Evolutionary conservation across 1,140 invertebrate genomes (phyloP), one percentile per base, ranked within the genome.

Genomic region (Achroia grisella): DNA sequence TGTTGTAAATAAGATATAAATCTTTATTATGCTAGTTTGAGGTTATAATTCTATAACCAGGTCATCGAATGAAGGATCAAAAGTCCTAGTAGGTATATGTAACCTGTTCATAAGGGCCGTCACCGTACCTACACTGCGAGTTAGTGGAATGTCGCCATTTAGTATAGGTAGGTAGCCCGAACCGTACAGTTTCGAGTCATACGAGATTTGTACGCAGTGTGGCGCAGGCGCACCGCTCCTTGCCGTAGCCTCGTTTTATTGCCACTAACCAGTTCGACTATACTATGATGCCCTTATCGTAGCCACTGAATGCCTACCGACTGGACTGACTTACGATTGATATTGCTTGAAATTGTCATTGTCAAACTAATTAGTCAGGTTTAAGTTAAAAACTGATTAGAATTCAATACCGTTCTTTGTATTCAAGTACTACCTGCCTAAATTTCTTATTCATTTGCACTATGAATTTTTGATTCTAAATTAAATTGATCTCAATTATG

Each of bases 141-240:
- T 68, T 63, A 52, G 48, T 56, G 77, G 80, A 81, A 81, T 84
- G 80, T 81, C 80, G 77, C 74, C 74, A 64, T 61, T 62, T 60
- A 52, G 63, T 62, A 60, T 68, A 69, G 63, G 62, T 71, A 70
- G 63, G 77, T 80, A 23, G 17, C 17, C 17, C 17, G 17, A 23
- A 80, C 76, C 77, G 78, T 80, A 81, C 62, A 54, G 56, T 54
- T 62, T 71, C 73, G 41, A 71, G 68, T 52, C 71, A 66, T 78
- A 76, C 65, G 65, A 81, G 71, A 79, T 81, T 76, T 80, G 70
- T 83, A 73, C 68, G 68, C 60, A 68, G 58, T 48, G 57, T 57
- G 43, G 49, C 68, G 66, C 73, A 66, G 50, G 69, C 73, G 65
- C 64, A 61, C 48, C 49, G 53, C 47, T 62, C 58, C 51, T 55